Percentiles rank a stretch among this genome's conserved stretches.
These are phyloP conservation scores for Cerastis leucographa DNA, from an alignment of 2,888 invertebrate genomes.

Conservation along the genomic window DNA sequence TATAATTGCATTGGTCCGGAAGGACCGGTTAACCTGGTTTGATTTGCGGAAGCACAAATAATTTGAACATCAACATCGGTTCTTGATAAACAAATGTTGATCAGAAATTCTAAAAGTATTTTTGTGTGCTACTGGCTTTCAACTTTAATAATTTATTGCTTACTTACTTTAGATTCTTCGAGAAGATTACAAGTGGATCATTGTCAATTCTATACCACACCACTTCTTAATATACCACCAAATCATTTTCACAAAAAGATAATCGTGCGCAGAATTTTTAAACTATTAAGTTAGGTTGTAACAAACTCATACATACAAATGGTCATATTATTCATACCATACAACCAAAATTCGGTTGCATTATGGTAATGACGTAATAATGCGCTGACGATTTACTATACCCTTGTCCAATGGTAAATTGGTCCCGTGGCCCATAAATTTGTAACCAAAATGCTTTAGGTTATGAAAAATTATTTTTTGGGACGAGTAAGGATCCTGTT, in stretches of 20 bases:
- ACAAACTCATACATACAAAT: slow-evolving; percentile 79
- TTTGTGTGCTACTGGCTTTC: background rate
- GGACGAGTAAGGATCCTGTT: slow-evolving; percentile 63
- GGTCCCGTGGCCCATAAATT: slow-evolving; percentile 66
- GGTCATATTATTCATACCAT: slow-evolving; percentile 78
- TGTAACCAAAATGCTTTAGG: slow-evolving; percentile 64
- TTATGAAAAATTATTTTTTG: slow-evolving; percentile 70
- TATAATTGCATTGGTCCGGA: background rate
- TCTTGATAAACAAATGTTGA: slow-evolving; percentile 16
- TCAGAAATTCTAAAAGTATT: slow-evolving; percentile 13
- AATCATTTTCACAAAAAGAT: slow-evolving; percentile 20
- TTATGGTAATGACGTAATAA: slow-evolving; percentile 88
- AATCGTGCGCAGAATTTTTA: slow-evolving; percentile 50
- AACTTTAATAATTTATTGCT: background rate
- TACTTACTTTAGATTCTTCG: background rate
- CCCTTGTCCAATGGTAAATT: slow-evolving; percentile 77
- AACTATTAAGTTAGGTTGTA: slow-evolving; percentile 53
- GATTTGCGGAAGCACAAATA: slow-evolving; percentile 23
- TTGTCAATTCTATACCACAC: background rate
- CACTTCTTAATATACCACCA: slow-evolving; percentile 1
- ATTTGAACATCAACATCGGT: slow-evolving; percentile 9
- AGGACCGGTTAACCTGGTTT: slow-evolving; percentile 34
- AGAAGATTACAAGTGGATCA: background rate
- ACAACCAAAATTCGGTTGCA: slow-evolving; percentile 80
- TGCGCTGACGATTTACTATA: slow-evolving; percentile 78